Base-by-base conservation (phyloP, 1,140 invertebrate genomes). In the Euwallacea similis region DNA sequence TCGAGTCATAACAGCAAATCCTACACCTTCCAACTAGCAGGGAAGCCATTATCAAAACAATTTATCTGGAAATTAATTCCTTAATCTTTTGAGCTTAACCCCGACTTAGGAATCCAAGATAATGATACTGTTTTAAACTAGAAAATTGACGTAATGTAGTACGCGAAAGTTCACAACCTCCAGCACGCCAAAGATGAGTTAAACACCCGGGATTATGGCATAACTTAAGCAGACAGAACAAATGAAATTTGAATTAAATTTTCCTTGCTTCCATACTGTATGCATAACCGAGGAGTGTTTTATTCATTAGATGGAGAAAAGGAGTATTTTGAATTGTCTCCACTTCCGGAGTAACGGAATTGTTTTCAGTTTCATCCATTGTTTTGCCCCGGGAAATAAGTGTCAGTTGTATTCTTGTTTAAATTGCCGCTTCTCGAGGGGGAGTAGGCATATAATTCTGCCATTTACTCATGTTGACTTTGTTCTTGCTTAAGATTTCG, bases 241-340 rank as follows among this genome's bases (percentile, higher is more conserved):
- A 67, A 67, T 67, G 55, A 67, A 67, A 67, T 67, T 67, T 59
- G 54, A 67, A 67, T 67, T 67, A 67, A 67, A 47, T 59, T 67
- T 60, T 44, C 66, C 55, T 67, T 67, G 55, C 10, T 59, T 44
- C 55, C 66, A 60, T 67, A 58, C 54, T 58, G 64, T 43, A 46
- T 67, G 43, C 55, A 59, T 67, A 59, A 58, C 66, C n/a, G 54
- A 16, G 10, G 54, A 21, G 66, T 67, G 50, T 66, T 55, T 55
- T 67, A 46, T 59, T 58, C 66, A 67, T 47, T 67, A 67, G 55
- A 44, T 11, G 13, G 42, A 33, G 21, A 41, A 44, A 41, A 58
- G 42, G 66, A 11, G 42, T 9, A n/a, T 33, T 67, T 59, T 47
- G 54, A 47, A 66, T 66, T 55, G 64, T 56, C 54, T 55, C 50